Percentiles rank a stretch among this genome's conserved stretches.
phyloP scores from a whole-genome alignment of 2,113 vertebrate species.

The Oceanodroma tethys region DNA sequence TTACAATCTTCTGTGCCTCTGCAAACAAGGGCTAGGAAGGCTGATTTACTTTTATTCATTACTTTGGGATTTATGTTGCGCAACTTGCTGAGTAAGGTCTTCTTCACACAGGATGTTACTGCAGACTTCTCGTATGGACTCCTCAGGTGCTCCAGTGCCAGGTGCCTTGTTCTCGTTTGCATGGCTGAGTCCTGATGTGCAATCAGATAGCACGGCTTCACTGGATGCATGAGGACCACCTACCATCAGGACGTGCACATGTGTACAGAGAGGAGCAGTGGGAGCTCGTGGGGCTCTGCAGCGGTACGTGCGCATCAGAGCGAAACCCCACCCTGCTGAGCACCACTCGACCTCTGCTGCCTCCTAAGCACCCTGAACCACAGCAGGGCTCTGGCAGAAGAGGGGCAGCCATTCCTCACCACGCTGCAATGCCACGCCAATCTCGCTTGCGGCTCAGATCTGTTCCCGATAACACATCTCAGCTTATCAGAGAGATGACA shows the following conservation, averaged over 20 bases:
- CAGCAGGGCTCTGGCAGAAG: neutral
- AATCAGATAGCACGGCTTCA: neutral
- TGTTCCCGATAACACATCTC: neutral
- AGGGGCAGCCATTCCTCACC: neutral
- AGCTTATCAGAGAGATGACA: constrained; percentile 3
- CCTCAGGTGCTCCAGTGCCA: neutral
- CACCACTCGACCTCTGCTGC: rapidly evolving
- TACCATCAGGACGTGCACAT: neutral
- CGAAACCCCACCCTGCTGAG: neutral
- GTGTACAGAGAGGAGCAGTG: neutral
- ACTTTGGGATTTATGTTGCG: neutral
- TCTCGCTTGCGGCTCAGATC: neutral
- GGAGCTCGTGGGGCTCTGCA: neutral
- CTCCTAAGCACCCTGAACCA: neutral
- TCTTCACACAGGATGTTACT: neutral
- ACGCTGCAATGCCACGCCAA: rapidly evolving
- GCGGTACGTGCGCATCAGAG: rapidly evolving
- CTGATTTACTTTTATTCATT: neutral
- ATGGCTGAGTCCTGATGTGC: neutral
- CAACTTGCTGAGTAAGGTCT: neutral
- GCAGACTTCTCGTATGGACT: neutral
- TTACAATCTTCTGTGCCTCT: neutral
- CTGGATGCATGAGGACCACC: neutral
- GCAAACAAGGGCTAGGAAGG: neutral
- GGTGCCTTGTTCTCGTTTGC: neutral